phyloP scores from a whole-genome alignment of 2,888 invertebrate species.

The Seira musarum region DNA sequence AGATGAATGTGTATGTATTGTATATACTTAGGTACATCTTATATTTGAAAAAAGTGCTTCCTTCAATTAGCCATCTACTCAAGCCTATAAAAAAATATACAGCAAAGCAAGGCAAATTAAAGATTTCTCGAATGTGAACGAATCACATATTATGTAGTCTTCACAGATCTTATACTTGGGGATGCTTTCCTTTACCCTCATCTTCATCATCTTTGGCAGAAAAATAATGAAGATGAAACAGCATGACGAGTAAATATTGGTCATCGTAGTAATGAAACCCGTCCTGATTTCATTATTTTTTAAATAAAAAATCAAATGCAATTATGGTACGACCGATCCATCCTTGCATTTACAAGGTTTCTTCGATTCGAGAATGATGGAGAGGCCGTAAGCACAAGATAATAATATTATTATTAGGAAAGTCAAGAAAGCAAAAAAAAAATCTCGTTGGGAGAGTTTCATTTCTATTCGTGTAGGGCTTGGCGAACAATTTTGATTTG shows the following conservation, averaged over 20 bases:
- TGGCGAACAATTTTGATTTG: background rate
- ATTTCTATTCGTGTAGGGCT: background rate
- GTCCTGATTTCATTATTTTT: slow-evolving; percentile 49
- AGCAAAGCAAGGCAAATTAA: no score
- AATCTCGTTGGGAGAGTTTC: slow-evolving; percentile 42
- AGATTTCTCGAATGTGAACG: background rate
- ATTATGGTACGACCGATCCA: background rate
- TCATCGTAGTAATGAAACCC: slow-evolving; percentile 31
- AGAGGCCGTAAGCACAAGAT: slow-evolving; percentile 1
- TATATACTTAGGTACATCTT: background rate
- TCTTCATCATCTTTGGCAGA: background rate
- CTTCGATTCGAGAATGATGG: background rate
- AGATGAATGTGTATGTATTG: background rate
- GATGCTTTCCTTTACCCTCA: background rate
- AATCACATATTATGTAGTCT: background rate
- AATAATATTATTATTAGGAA: slow-evolving; percentile 17
- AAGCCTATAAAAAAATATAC: background rate
- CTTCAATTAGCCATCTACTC: background rate
- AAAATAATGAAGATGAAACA: slow-evolving; percentile 21
- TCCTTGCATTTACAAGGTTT: background rate
- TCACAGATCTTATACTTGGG: no score
- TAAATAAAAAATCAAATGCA: slow-evolving; percentile 26
- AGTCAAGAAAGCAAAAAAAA: background rate
- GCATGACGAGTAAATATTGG: slow-evolving; percentile 38
- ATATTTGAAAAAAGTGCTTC: background rate